Percentiles rank a stretch among this genome's conserved stretches.
Evolutionary conservation across 1,140 invertebrate genomes (phyloP).

Genomic region (Microvelia longipes): DNA sequence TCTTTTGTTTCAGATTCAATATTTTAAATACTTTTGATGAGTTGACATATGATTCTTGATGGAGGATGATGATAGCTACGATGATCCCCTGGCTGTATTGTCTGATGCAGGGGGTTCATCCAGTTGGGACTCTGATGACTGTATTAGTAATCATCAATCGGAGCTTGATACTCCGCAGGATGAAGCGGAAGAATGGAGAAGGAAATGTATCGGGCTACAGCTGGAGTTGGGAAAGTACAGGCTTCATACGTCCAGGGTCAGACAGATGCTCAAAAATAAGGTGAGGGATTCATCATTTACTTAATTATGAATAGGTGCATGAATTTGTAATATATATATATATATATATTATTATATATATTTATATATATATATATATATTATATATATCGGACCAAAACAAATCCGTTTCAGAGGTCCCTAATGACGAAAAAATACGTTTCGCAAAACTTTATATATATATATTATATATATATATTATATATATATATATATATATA

Average conservation of each 20-base stretch:
- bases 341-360: too few relatives aligned
- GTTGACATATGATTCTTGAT: constrained; percentile 1
- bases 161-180: neutral
- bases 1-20: too few relatives aligned
- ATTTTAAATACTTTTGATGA: too few relatives aligned
- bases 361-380: too few relatives aligned
- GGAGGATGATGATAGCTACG: constrained; percentile 1
- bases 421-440: too few relatives aligned
- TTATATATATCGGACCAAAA: too few relatives aligned
- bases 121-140: neutral
- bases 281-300: neutral
- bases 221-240: constrained; percentile 5
- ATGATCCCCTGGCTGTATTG: constrained; percentile 1
- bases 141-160: neutral
- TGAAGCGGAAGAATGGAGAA: neutral
- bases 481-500: too few relatives aligned
- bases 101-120: neutral
- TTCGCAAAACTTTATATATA: too few relatives aligned
- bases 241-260: neutral
- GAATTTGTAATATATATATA: too few relatives aligned
- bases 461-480: too few relatives aligned
- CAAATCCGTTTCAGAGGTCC: too few relatives aligned
- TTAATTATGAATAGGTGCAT: neutral
- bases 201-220: neutral
- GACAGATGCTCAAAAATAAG: constrained; percentile 1